Evolutionary conservation across 1,140 invertebrate genomes (phyloP), one percentile per base, ranked within the genome.

Genomic region (Armadillidium nasatum): DNA sequence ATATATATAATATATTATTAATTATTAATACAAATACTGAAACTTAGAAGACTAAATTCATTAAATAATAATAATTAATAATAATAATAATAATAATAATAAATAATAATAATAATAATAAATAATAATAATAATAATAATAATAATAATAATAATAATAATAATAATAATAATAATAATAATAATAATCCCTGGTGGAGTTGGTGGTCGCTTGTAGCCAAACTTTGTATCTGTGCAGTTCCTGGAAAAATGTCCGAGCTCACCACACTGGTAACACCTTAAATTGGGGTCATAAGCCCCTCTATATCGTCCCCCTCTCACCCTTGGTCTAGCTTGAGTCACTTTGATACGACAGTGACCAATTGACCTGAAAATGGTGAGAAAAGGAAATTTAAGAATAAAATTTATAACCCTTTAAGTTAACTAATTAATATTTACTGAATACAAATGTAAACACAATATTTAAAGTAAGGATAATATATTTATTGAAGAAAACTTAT

Each of bases 191-290:
- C 79, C 79, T 73, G 79, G 79, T 19, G 82, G 82, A 72, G 81
- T 82, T 23, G 83, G 82, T 43, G 83, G 83, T 73, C 83, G 77
- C 74, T 83, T 83, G 78, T 83, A 83, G 43, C 83, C 83, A 76
- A 82, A 83, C 79, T 83, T 83, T 23, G 82, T 81, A 68, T 86
- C 86, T 2, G 85, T 86, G 78, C 89, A 90, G 82, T 90, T 89
- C 80, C 89, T 85, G 45, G 89, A 89, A 85, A 89, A 90, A 81
- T 90, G 89, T 6, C 89, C 89, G 50, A 85, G 81, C 72, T 88
- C 87, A 3, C 88, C 88, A 83, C 89, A 90, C 78, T 89, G 88
- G 83, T 89, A 90, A 82, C 89, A 90, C 66, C 87, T 84, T 84
- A 89, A 88, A 78, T 88, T 86, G 19, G 88, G 87, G 78, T 88